Percentiles rank a stretch among this genome's conserved stretches.
Evolutionary conservation across 2,888 invertebrate species (phyloP).

Genomic region (Malacosoma neustria): DNA sequence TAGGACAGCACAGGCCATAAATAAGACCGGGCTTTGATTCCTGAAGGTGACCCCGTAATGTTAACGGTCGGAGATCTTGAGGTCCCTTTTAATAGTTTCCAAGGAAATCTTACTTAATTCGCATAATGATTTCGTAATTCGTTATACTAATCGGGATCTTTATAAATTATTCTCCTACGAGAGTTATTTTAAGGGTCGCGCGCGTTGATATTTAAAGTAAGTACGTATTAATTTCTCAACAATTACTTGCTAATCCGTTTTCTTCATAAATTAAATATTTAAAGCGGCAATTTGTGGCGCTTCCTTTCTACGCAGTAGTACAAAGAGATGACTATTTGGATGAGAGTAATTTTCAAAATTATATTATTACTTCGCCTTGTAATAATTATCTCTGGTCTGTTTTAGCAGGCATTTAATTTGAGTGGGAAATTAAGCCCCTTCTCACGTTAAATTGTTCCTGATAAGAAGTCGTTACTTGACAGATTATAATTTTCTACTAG

Average conservation of each 20-base stretch:
- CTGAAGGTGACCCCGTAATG: constrained; percentile 55
- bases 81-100: constrained; percentile 61
- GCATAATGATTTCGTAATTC: constrained; percentile 53
- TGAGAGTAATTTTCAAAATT: constrained; percentile 62
- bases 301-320: constrained; percentile 49
- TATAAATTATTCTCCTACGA: constrained; percentile 26
- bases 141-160: constrained; percentile 36
- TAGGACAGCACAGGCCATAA: constrained; percentile 59
- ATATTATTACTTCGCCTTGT: constrained; percentile 60
- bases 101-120: constrained; percentile 57
- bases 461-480: constrained; percentile 29
- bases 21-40: constrained; percentile 66
- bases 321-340: constrained; percentile 49
- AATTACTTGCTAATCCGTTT: constrained; percentile 55
- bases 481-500: constrained; percentile 25
- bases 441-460: constrained; percentile 40
- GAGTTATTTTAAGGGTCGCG: constrained; percentile 9
- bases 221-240: constrained; percentile 38
- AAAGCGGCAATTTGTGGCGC: constrained; percentile 58
- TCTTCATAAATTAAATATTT: constrained; percentile 62
- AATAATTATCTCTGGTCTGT: constrained; percentile 61
- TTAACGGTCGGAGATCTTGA: constrained; percentile 43
- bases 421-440: constrained; percentile 45
- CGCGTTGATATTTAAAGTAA: constrained; percentile 6
- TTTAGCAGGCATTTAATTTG: constrained; percentile 63